A percentile compares a stretch with the other conserved stretches of the same genome.
Conservation (phyloP, 2,113 vertebrate species). For the Ursus arctos region DNA sequence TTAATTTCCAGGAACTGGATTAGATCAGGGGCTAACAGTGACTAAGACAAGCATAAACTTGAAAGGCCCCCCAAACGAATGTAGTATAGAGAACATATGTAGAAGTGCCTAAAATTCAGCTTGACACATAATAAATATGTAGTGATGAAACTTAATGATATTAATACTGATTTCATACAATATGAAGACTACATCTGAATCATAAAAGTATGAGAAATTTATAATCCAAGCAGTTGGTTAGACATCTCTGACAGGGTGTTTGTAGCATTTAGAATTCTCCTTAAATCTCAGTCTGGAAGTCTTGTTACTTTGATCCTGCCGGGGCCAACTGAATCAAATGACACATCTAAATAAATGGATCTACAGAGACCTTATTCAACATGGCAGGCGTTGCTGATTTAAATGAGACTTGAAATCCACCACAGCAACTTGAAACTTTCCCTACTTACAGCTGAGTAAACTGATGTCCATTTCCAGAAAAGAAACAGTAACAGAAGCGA, state of each 20-base stretch:
- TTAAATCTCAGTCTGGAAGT: neutral
- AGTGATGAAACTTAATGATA: neutral
- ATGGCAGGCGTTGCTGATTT: slow-evolving; percentile 61
- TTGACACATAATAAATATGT: neutral
- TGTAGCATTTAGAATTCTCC: slow-evolving; percentile 65
- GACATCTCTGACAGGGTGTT: slow-evolving; percentile 30
- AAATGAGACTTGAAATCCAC: slow-evolving; percentile 59
- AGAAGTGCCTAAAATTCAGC: neutral
- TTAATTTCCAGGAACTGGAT: neutral
- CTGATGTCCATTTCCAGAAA: neutral
- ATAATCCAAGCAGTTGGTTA: slow-evolving; percentile 55
- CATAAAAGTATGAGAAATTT: slow-evolving; percentile 40
- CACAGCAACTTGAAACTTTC: fast-evolving
- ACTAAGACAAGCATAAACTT: neutral
- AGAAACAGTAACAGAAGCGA: neutral
- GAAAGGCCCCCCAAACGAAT: neutral
- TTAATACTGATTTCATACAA: slow-evolving; percentile 21
- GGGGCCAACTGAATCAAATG: slow-evolving; percentile 46
- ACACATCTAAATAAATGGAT: slow-evolving; percentile 63
- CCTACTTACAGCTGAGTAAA: neutral
- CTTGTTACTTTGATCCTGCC: slow-evolving; percentile 48
- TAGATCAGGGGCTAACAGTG: neutral
- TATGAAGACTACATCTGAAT: slow-evolving; percentile 16
- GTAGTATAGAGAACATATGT: neutral
- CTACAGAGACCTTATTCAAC: slow-evolving; percentile 47